These are phyloP conservation scores for Tridacna crocea DNA, from an alignment of 2,888 invertebrate genomes.

Conservation along the genomic window DNA sequence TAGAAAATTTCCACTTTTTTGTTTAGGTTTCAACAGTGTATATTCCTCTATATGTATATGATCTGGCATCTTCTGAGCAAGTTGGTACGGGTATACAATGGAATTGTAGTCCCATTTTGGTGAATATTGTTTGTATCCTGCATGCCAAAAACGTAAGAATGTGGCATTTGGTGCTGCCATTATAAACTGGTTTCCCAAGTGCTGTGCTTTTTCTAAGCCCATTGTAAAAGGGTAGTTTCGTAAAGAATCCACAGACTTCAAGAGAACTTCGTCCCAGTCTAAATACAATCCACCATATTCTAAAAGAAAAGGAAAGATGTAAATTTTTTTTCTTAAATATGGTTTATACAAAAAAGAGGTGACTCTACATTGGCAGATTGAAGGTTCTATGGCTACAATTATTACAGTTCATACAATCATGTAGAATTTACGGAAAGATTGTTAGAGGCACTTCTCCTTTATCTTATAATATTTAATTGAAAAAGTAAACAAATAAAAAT, in stretches of 20 bases:
- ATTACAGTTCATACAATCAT: too few species aligned
- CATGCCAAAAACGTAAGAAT: conserved; percentile 44
- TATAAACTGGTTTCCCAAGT: conserved; percentile 51
- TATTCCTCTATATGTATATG: conserved; percentile 47
- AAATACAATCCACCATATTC: conserved; percentile 55
- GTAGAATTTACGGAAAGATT: too few species aligned
- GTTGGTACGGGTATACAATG: conserved; percentile 36
- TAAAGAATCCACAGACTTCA: conserved; percentile 39
- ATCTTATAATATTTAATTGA: too few species aligned
- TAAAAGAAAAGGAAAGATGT: conserved; percentile 15
- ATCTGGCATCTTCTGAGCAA: conserved; percentile 40
- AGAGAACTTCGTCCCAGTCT: conserved; percentile 54
- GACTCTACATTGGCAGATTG: too few species aligned
- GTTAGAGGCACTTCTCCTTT: too few species aligned
- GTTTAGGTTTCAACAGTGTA: conserved; percentile 43
- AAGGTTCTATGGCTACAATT: too few species aligned
- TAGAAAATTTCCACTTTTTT: conserved; percentile 27
- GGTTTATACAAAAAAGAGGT: too few species aligned
- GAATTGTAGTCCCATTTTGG: conserved; percentile 47
- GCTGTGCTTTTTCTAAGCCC: conserved; percentile 39
- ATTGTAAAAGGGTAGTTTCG: conserved; percentile 43
- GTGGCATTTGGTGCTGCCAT: conserved; percentile 49
- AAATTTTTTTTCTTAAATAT: not conserved
- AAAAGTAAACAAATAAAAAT: too few species aligned
- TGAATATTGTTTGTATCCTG: conserved; percentile 44